Evolutionary conservation across 2,888 invertebrate species (phyloP), one percentile per base, ranked within the genome.

Genomic region (Tholera decimalis): DNA sequence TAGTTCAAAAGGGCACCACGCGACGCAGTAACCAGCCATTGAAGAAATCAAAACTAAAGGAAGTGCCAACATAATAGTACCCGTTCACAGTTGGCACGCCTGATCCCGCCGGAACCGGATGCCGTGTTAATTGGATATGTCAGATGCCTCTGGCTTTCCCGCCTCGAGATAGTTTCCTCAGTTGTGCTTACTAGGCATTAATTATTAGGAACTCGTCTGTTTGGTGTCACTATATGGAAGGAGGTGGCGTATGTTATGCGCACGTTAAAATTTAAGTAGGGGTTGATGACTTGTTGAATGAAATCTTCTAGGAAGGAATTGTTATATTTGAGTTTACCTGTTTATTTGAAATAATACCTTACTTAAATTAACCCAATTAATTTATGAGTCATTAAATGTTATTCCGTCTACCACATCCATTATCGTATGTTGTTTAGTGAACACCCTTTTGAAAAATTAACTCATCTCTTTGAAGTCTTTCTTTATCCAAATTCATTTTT

Each of bases 81-180:
- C 79, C 68, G 73, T 73, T 79, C 83, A 69, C 80, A 87, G 86
- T 85, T 83, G 86, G 87, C 85, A 85, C 80, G 85, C 80, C 81
- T 85, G 84, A 86, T 85, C 84, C 83, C 80, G 82, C 86, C 85
- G 86, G 87, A 87, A 88, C 88, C 92, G 95, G 95, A 95, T 90
- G 89, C 90, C 84, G 89, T 91, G 91, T 90, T 95, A 95, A 95
- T 95, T 95, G 95, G 92, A 95, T 93, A 91, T 95, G 95, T 95
- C 95, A 95, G 92, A 92, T 91, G 93, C 94, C 94, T 92, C 90
- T 87, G 89, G 89, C 87, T 92, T 93, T 93, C 92, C 90, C 92
- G 87, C 92, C 89, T 84, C 85, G 87, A 91, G 92, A 92, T 93
- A 94, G 93, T 93, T 91, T 88, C 88, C 86, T 81, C 83, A 87